Conservation (phyloP, 37 sponge, comb jelly and placozoan genomes). For the Halichondria panicea region DNA sequence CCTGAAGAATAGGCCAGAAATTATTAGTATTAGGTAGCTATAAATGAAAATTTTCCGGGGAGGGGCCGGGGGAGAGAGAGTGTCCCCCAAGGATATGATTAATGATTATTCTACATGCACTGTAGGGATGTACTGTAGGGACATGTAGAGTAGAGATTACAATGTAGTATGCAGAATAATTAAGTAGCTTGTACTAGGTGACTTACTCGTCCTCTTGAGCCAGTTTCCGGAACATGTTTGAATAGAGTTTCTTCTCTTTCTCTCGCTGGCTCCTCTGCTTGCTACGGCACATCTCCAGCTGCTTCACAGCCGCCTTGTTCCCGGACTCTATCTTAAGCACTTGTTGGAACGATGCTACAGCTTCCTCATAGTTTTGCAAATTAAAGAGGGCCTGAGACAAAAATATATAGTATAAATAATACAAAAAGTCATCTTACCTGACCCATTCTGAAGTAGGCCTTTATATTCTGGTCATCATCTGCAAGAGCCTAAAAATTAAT, state of each 20-base stretch:
- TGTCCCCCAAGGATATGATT: no score
- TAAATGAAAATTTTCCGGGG: no score
- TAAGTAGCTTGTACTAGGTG: neutral
- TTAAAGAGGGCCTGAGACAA: conserved; percentile 54
- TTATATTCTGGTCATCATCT: conserved; percentile 73
- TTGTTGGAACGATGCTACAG: conserved; percentile 75
- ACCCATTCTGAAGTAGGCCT: conserved; percentile 90
- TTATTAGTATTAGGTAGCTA: no score
- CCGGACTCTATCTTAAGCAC: conserved; percentile 81
- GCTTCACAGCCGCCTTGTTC: conserved; percentile 79
- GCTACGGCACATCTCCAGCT: conserved; percentile 24
- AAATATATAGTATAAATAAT: neutral
- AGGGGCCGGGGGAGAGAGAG: no score
- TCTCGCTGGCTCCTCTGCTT: conserved; percentile 46
- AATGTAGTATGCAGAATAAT: neutral
- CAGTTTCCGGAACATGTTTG: conserved; percentile 75
- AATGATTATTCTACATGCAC: no score
- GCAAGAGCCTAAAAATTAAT: neutral
- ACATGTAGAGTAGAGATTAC: neutral
- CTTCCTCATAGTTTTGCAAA: conserved; percentile 81
- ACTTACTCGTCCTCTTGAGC: conserved; percentile 4
- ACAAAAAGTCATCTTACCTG: conserved; percentile 57
- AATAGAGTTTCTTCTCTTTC: conserved; percentile 77
- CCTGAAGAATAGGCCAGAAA: no score
- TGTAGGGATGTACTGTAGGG: no score